Evolutionary conservation across 2,113 vertebrate species (phyloP).

Genomic region (Cephalopterus ornatus): DNA sequence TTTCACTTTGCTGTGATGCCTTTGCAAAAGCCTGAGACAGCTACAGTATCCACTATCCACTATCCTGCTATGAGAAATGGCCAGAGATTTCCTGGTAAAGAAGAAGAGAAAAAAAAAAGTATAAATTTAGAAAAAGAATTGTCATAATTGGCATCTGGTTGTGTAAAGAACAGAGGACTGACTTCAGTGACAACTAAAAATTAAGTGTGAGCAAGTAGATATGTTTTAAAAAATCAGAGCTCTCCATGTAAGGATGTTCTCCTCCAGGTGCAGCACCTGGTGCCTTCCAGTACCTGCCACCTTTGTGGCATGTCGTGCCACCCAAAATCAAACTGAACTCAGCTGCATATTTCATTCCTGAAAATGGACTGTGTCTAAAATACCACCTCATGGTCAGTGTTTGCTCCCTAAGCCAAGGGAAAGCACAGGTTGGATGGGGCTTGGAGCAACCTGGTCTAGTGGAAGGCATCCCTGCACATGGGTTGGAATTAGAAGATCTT

Average conservation of each 20-base stretch:
- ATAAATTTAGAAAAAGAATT: neutral
- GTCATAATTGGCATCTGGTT: neutral
- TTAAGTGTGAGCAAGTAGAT: neutral
- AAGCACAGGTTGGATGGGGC: fast-evolving
- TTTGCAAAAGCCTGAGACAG: neutral
- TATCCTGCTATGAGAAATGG: neutral
- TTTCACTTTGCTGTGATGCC: neutral
- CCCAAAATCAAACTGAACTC: neutral
- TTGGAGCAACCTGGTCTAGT: neutral
- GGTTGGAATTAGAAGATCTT: too few relatives aligned
- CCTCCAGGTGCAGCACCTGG: neutral
- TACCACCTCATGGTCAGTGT: fast-evolving
- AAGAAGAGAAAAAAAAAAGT: neutral
- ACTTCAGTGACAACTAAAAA: neutral
- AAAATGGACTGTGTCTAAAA: neutral
- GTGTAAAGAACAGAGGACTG: neutral
- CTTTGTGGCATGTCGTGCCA: too few relatives aligned
- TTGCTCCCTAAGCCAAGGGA: neutral
- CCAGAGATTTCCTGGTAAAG: neutral
- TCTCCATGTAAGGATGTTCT: neutral
- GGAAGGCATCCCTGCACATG: neutral
- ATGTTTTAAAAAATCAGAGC: neutral
- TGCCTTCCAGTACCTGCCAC: neutral
- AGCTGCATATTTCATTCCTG: neutral
- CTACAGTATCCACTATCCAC: neutral